phyloP scores from a whole-genome alignment of 2,888 invertebrate genomes.

The Bhutanitis thaidina region DNA sequence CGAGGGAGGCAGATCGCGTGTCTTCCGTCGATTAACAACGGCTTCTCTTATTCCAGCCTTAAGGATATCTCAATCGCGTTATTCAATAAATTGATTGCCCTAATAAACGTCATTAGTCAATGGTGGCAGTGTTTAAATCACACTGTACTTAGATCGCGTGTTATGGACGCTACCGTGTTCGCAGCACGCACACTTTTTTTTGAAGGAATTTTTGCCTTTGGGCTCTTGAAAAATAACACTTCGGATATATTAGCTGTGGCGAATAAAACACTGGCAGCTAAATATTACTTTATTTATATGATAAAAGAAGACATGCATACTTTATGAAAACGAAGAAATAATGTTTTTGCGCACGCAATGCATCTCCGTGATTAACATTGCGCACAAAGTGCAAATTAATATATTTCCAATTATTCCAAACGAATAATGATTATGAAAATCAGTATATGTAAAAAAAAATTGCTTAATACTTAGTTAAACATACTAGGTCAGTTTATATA shows the following conservation, averaged over 20 bases:
- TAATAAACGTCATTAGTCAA: slow-evolving; percentile 76
- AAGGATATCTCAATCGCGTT: slow-evolving; percentile 66
- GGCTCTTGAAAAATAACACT: slow-evolving; percentile 31
- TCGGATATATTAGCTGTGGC: slow-evolving; percentile 28
- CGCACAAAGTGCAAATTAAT: slow-evolving; percentile 1
- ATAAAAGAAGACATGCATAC: slow-evolving; percentile 15
- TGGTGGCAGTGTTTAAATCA: slow-evolving; percentile 63
- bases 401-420: not conserved
- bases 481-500: too few relatives aligned
- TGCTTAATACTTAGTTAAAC: too few relatives aligned
- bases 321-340: slow-evolving; percentile 12
- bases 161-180: slow-evolving; percentile 60
- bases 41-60: slow-evolving; percentile 52
- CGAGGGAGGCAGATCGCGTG: slow-evolving; percentile 46
- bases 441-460: too few relatives aligned
- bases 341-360: slow-evolving; percentile 11
- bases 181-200: slow-evolving; percentile 48
- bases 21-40: slow-evolving; percentile 53
- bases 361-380: not conserved
- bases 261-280: slow-evolving; percentile 25
- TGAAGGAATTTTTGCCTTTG: slow-evolving; percentile 28
- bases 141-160: slow-evolving; percentile 54
- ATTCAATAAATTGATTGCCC: slow-evolving; percentile 69
- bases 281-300: slow-evolving; percentile 22
- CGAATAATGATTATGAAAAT: too few relatives aligned